Evolutionary conservation across 53 echinoderm and acorn worm genomes (phyloP).

Genomic region (Luidia sarsii): DNA sequence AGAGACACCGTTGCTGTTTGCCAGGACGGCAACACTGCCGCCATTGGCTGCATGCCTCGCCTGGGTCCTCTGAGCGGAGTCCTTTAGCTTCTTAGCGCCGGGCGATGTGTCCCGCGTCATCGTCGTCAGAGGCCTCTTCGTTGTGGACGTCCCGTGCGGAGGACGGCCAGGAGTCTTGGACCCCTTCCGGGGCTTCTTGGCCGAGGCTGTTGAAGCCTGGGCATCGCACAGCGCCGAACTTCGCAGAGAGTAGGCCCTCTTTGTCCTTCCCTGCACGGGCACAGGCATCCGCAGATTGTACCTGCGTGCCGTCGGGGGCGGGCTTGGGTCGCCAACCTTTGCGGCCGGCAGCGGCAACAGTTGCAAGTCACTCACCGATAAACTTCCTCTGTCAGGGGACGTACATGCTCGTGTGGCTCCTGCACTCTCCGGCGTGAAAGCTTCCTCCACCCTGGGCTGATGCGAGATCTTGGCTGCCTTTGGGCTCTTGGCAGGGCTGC

Average conservation of each 20-base stretch:
- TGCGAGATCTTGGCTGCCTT: too few species aligned
- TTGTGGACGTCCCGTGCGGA: neutral
- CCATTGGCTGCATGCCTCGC: neutral
- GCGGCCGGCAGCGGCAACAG: too few species aligned
- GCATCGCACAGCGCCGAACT: neutral
- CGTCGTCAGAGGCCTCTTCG: too few species aligned
- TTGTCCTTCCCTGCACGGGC: too few species aligned
- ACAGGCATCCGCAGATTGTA: constrained; percentile 25
- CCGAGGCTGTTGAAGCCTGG: neutral
- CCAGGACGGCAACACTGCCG: neutral
- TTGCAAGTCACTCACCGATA: too few species aligned
- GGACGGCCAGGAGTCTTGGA: neutral
- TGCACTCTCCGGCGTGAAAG: too few species aligned
- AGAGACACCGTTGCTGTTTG: neutral
- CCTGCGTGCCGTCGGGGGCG: neutral
- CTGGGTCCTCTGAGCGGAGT: too few species aligned
- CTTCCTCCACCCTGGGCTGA: neutral
- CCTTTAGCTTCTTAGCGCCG: too few species aligned
- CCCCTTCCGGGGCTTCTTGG: constrained; percentile 5
- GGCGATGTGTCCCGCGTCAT: too few species aligned
- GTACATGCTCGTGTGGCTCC: too few species aligned
- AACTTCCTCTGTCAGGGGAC: too few species aligned
- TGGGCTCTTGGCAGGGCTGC: too few species aligned
- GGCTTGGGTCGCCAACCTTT: neutral
- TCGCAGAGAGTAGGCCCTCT: constrained; percentile 7